Evolutionary conservation across 2,113 vertebrate genomes (phyloP).

Genomic region (Redunca redunca): DNA sequence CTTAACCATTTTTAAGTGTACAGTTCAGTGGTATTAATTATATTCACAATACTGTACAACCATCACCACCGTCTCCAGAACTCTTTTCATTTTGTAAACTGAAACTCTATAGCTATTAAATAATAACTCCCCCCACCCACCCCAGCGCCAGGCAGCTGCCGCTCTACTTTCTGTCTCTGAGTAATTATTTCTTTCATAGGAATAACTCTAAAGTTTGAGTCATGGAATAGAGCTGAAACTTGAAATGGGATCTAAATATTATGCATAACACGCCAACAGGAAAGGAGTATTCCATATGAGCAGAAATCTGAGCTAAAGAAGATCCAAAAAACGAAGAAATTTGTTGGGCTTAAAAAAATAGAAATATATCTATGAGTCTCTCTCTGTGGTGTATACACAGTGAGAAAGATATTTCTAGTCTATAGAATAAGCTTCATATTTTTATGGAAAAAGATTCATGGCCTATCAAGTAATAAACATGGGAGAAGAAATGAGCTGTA

Average conservation of each 20-base stretch:
- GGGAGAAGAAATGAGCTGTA: neutral
- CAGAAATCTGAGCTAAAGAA: neutral
- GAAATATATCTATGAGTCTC: neutral
- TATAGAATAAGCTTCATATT: neutral
- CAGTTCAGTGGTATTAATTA: neutral
- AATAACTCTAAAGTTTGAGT: neutral
- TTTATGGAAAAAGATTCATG: neutral
- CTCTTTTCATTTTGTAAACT: neutral
- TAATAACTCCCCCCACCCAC: neutral
- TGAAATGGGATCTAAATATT: neutral
- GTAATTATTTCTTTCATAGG: neutral
- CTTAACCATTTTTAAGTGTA: neutral
- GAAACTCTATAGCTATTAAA: neutral
- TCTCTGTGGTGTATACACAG: rapidly evolving
- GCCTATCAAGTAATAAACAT: neutral
- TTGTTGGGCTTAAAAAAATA: neutral
- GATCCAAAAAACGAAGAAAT: neutral
- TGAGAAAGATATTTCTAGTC: neutral
- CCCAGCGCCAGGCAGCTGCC: neutral
- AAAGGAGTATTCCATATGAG: neutral
- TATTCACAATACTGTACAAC: neutral
- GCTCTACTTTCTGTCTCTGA: neutral
- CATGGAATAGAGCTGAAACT: neutral
- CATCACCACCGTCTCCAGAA: neutral
- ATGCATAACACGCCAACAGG: neutral